phyloP scores from a whole-genome alignment of 2,797 vertebrate genomes.

The Coendou prehensilis region DNA sequence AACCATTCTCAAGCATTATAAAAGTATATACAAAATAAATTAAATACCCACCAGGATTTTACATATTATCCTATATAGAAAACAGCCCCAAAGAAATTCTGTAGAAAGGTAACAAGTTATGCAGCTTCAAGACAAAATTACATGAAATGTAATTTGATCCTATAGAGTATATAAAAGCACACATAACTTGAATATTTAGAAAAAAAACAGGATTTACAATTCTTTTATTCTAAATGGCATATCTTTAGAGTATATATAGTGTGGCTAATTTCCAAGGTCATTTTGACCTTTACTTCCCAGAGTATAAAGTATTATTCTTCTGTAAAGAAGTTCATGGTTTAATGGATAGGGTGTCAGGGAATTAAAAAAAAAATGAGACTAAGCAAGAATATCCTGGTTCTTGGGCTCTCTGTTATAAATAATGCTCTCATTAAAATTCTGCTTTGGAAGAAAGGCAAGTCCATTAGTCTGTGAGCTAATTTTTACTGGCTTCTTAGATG shows the following conservation, averaged over 20 bases:
- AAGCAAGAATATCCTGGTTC: slow-evolving; percentile 87
- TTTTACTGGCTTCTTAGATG: slow-evolving; percentile 91
- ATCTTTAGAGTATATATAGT: slow-evolving; percentile 72
- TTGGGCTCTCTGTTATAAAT: slow-evolving; percentile 89
- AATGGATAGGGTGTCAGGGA: slow-evolving; percentile 89
- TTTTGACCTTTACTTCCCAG: slow-evolving; percentile 86
- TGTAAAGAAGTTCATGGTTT: slow-evolving; percentile 87
- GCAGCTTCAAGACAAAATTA: not conserved
- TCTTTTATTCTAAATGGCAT: slow-evolving; percentile 75
- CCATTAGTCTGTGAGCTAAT: slow-evolving; percentile 92
- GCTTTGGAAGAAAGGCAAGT: slow-evolving; percentile 90
- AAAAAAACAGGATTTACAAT: slow-evolving; percentile 44
- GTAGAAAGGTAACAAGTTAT: not conserved
- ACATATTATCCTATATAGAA: not conserved
- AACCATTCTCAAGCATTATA: not conserved
- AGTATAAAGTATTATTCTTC: slow-evolving; percentile 86
- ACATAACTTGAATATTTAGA: not conserved
- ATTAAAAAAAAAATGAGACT: slow-evolving; percentile 84
- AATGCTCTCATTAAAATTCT: slow-evolving; percentile 92
- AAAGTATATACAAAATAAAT: not conserved
- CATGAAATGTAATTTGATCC: slow-evolving; percentile 8
- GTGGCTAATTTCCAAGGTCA: slow-evolving; percentile 86
- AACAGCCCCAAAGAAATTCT: not conserved
- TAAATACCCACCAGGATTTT: not conserved
- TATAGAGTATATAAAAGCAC: not conserved